These are phyloP conservation scores for Hoplodrina blanda DNA, from an alignment of 2,888 invertebrate species.

Conservation along the genomic window DNA sequence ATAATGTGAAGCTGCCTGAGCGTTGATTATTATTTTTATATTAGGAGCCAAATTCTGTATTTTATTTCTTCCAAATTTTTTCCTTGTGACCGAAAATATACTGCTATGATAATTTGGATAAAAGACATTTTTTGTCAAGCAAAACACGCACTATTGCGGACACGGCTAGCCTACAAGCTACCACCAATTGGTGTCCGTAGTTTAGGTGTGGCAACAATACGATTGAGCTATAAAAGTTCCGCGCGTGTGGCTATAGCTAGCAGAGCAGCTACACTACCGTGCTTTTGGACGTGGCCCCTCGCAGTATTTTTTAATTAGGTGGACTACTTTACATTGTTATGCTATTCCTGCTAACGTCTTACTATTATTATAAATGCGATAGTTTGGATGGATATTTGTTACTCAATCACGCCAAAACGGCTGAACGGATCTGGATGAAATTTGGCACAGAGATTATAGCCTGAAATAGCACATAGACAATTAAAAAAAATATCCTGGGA, in stretches of 20 bases:
- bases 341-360: no score
- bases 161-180: not conserved
- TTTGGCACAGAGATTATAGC: no score
- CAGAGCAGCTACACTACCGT: not conserved
- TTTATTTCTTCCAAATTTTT: not conserved
- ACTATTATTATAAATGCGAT: no score
- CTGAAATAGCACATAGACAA: no score
- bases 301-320: not conserved
- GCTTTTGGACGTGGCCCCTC: not conserved
- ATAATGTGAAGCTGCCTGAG: constrained; percentile 19
- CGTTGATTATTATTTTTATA: constrained; percentile 18
- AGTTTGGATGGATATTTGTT: no score
- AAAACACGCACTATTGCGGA: constrained; percentile 23
- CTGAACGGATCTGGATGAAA: no score
- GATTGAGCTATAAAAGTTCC: constrained; percentile 25
- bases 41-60: constrained; percentile 1
- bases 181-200: constrained; percentile 20
- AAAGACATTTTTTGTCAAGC: constrained; percentile 17
- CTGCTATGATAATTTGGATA: constrained; percentile 4
- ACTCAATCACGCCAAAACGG: no score
- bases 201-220: constrained; percentile 26
- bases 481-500: no score
- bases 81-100: not conserved
- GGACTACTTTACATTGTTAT: not conserved
- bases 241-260: constrained; percentile 15